Percentiles rank a stretch among this genome's conserved stretches.
Conservation (phyloP, 1,140 invertebrate species). For the Meloidogyne chitwoodi region DNA sequence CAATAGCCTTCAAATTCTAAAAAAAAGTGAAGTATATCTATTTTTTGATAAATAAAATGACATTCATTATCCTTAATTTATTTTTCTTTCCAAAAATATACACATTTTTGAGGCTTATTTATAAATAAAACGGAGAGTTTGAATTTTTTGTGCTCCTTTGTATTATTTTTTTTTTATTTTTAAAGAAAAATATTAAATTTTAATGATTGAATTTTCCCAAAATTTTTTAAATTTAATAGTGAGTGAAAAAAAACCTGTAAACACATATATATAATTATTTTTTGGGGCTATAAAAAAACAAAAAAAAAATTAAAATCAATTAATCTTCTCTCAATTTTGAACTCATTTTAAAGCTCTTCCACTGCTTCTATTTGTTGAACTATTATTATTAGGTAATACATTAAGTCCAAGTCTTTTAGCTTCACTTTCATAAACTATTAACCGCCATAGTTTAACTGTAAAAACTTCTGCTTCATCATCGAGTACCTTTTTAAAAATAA, state of each 20-base stretch:
- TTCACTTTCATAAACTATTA: slow-evolving; percentile 97
- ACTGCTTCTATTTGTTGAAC: neutral
- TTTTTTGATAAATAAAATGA: no score
- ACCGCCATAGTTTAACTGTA: slow-evolving; percentile 98
- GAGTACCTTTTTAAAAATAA: slow-evolving; percentile 70
- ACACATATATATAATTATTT: neutral
- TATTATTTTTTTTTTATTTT: no score
- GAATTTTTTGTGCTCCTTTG: no score
- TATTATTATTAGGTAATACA: neutral
- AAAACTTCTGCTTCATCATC: slow-evolving; percentile 99
- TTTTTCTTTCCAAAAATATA: no score
- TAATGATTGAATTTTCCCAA: no score
- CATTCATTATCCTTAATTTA: no score
- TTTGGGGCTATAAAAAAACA: neutral
- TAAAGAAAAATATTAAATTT: no score
- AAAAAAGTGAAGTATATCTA: no score
- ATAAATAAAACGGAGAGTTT: no score
- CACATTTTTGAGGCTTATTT: no score
- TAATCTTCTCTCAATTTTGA: neutral
- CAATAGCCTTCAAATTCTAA: neutral
- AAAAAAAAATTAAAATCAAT: neutral
- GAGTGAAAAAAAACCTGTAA: neutral
- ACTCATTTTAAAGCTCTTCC: neutral
- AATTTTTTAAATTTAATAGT: neutral
- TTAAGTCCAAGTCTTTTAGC: slow-evolving; percentile 74